Base-by-base conservation (phyloP, 1,140 invertebrate genomes). In the Magallana ariakensis region DNA sequence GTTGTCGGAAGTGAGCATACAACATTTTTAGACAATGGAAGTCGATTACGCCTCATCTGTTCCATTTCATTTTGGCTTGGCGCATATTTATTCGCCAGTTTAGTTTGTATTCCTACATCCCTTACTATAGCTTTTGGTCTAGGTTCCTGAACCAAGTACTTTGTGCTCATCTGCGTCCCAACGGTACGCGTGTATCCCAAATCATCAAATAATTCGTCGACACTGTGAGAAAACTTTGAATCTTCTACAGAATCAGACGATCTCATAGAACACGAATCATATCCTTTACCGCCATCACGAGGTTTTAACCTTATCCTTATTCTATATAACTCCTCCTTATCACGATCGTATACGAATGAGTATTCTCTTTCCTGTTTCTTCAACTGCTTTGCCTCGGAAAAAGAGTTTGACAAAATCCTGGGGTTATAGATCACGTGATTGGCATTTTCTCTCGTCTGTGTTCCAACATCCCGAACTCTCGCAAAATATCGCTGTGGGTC, bases 381-480 rank as follows among this genome's bases (percentile, higher is more conserved):
- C 6, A 13, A 19, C 66, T 22, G 19, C 10, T 26, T 26, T 1
- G 22, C 22, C 22, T 75, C 66, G 9, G 22, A 26, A 26, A 10
- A 75, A 11, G 66, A 75, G 10, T 54, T 56, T 7, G 80, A 82
- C 16, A 82, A 53, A 55, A 82, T 82, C 46, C 80, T n/a, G 4
- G 80, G 80, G 10, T 82, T 82, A 19, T 82, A 56, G 46, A 56
- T 54, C 10, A 82, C 53, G 13, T 55, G 9, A 16, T 82, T 54
- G 16, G 16, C 55, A 56, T 54, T 55, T 54, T 56, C 53, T 82
- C 80, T 55, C 9, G 80, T 82, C 80, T 82, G 80, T 55, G 80
- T 82, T 8, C 80, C 80, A 9, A 82, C 80, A 82, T 82, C 80
- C 54, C 80, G 46, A 82, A 82, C 80, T 56, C 33, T 82, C 19